Base-by-base conservation (phyloP, 2,888 invertebrate species). In the Parnassius apollo region DNA sequence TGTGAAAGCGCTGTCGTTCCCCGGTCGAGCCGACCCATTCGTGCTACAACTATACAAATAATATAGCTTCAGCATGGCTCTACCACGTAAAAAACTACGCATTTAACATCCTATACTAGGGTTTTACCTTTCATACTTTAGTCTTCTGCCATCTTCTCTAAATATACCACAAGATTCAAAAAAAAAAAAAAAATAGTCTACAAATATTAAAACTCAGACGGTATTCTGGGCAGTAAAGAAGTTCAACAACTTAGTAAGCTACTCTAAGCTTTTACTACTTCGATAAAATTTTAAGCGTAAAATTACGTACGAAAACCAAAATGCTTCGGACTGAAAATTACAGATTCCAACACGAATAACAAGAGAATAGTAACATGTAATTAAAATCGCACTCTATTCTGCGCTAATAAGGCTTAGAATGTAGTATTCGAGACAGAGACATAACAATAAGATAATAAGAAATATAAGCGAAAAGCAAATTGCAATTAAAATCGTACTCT, bases 371-470 rank as follows among this genome's bases (percentile, higher is more conserved):
- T 3, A 49, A 22, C 9, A 9, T 35, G 45, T 61, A 66, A 35
- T 57, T 59, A 53, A 75, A 79, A 75, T 71, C 65, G 65, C 62
- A 71, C 76, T 69, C 69, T 81, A 77, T 69, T 57, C 42, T 62
- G 46, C 54, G 8, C 44, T 18, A 12, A 66, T 77, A 81, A 70
- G 71, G 70, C 60, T 55, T 35, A n/a, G 55, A 69, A 66, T 69
- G 51, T 59, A 25, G n/a, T 55, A 53, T 51, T 59, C 42, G 18
- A 49, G 53, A 52, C 49, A 42, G 53, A 68, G 69, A 69, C 67
- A 73, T 77, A 81, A 86, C 82, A 82, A 83, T 80, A 18, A 18
- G 18, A 18, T 18, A 18, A 18, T 18, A 18, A 18, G 18, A 18
- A 18, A 18, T 18, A 18, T 18, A 18, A 18, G 18, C 18, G 18